These are phyloP conservation scores for Spodoptera frugiperda DNA, from an alignment of 1,140 invertebrate genomes.

Conservation along the genomic window DNA sequence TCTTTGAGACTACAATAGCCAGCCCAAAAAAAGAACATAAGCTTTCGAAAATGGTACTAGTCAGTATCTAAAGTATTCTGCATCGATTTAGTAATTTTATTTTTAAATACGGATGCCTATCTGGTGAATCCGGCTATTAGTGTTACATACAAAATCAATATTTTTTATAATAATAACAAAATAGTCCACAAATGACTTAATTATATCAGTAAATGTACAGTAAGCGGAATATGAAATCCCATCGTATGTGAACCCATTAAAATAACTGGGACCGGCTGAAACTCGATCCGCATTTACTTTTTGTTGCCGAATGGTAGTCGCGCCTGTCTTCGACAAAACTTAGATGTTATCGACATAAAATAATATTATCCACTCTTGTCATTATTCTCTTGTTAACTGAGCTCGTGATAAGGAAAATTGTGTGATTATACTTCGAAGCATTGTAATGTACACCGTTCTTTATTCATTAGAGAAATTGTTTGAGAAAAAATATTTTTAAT, in stretches of 20 bases:
- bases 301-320: constrained; percentile 45
- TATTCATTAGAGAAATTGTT: constrained; percentile 26
- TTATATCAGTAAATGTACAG: constrained; percentile 26
- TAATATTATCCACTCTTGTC: constrained; percentile 49
- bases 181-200: background rate
- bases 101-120: no score
- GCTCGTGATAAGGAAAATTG: constrained; percentile 34
- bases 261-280: constrained; percentile 49
- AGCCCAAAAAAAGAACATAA: no score
- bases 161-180: no score
- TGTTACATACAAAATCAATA: no score
- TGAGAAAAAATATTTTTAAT: background rate
- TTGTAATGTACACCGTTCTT: constrained; percentile 13
- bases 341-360: constrained; percentile 56
- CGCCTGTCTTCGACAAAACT: constrained; percentile 45
- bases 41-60: no score
- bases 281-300: constrained; percentile 49
- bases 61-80: no score
- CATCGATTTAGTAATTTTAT: no score
- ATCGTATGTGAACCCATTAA: constrained; percentile 37
- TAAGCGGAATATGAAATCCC: constrained; percentile 38
- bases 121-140: no score
- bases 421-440: constrained; percentile 29
- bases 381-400: constrained; percentile 34
- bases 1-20: no score